Conservation (phyloP, 2,797 vertebrate genomes). For the Meriones psammophilus region DNA sequence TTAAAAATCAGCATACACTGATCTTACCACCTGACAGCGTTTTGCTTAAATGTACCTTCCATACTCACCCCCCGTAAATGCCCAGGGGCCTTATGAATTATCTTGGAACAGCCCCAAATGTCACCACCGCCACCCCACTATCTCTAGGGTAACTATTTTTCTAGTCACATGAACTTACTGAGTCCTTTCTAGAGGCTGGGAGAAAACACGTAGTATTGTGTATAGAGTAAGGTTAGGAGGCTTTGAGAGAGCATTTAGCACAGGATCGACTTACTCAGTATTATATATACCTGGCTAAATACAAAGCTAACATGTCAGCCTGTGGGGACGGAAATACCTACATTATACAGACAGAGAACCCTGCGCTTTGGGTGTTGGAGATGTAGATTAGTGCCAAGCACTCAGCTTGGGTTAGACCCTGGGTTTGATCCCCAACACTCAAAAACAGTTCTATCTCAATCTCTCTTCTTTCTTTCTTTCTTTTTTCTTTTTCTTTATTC, state of each 20-base stretch:
- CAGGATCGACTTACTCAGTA: not conserved
- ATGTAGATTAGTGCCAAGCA: not conserved
- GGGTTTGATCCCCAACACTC: not conserved
- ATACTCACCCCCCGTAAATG: not conserved
- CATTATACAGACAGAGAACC: conserved; percentile 33
- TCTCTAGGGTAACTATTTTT: conserved; percentile 33
- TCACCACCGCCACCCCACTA: not conserved
- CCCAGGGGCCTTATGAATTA: not conserved
- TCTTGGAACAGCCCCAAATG: not conserved
- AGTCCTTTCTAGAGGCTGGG: conserved; percentile 25
- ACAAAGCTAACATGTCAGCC: conserved; percentile 21
- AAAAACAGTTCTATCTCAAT: not conserved
- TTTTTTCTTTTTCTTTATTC: not conserved
- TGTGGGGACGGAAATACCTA: not conserved
- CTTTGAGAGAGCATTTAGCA: conserved; percentile 21
- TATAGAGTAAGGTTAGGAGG: conserved; percentile 7
- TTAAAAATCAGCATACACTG: conserved; percentile 37
- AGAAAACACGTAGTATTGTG: conserved; percentile 46
- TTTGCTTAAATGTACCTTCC: not conserved
- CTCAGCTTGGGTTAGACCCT: not conserved
- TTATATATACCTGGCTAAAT: not conserved
- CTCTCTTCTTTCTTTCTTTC: conserved; percentile 38
- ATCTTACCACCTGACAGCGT: not conserved
- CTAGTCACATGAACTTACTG: conserved; percentile 18
- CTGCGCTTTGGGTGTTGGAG: not conserved